A percentile compares a stretch with the other conserved stretches of the same genome.
These are phyloP conservation scores for Hetaerina titia DNA, from an alignment of 2,888 invertebrate genomes.

Conservation along the genomic window DNA sequence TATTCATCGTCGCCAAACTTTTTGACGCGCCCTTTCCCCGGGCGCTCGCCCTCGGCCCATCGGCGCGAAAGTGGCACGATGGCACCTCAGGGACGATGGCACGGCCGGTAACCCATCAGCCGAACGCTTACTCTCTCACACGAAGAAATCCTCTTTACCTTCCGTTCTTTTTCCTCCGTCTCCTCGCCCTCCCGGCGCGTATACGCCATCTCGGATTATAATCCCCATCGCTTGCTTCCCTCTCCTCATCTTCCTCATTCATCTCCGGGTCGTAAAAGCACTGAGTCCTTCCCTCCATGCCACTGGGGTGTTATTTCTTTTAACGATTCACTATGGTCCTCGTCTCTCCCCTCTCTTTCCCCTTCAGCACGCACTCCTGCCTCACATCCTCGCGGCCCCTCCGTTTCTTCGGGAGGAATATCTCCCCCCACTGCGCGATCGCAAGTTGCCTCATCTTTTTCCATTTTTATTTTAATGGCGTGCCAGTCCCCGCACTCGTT, in stretches of 20 bases:
- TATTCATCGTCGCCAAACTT: constrained; percentile 35
- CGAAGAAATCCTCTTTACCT: no score
- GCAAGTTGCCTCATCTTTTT: no score
- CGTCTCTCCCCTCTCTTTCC: background rate
- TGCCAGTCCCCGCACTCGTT: background rate
- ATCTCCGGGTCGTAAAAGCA: constrained; percentile 51
- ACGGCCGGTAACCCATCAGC: background rate
- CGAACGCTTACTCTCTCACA: background rate
- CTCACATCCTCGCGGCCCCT: background rate
- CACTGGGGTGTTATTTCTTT: constrained; percentile 56
- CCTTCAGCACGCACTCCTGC: no score
- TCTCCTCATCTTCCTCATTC: constrained; percentile 52
- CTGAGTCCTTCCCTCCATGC: background rate
- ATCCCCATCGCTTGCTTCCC: constrained; percentile 48
- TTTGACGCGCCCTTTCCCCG: background rate
- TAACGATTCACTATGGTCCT: constrained; percentile 7
- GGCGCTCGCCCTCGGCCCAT: background rate
- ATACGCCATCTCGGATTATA: constrained; percentile 56
- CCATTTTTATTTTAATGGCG: background rate
- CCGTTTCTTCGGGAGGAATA: background rate
- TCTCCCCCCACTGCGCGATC: background rate
- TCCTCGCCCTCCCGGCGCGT: background rate
- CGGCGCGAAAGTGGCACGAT: background rate
- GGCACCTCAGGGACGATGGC: background rate
- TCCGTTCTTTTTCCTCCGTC: background rate